phyloP scores from a whole-genome alignment of 2,797 vertebrate genomes.

The Myiothlypis coronata region DNA sequence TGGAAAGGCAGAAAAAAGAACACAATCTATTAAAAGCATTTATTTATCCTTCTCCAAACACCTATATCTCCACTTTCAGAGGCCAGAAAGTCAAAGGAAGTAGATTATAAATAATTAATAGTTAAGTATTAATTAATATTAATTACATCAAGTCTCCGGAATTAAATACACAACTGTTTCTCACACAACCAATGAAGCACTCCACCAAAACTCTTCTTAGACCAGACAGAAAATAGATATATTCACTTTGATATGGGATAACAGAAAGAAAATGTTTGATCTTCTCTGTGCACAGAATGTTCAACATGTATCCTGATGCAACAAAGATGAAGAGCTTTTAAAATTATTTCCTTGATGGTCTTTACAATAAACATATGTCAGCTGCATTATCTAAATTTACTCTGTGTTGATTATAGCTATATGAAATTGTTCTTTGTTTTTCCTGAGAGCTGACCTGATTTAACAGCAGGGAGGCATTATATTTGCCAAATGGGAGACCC shows the following conservation, averaged over 20 bases:
- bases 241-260: background rate
- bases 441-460: slow-evolving; percentile 57
- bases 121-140: background rate
- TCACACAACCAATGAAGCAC: background rate
- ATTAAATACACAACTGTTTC: background rate
- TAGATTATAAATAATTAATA: background rate
- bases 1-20: background rate
- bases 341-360: slow-evolving; percentile 45
- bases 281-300: background rate
- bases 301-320: background rate
- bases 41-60: background rate
- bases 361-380: slow-evolving; percentile 43
- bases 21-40: rapidly evolving
- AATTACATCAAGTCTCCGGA: background rate
- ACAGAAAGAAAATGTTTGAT: background rate
- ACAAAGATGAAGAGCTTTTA: slow-evolving; percentile 26
- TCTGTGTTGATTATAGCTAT: slow-evolving; percentile 59
- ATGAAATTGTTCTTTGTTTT: slow-evolving; percentile 44
- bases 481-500: slow-evolving; percentile 56
- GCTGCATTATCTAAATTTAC: slow-evolving; percentile 58
- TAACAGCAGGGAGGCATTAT: slow-evolving; percentile 52
- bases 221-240: background rate
- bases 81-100: background rate
- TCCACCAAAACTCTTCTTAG: background rate
- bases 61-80: background rate